Evolutionary conservation across 2,888 invertebrate species (phyloP), one percentile per base, ranked within the genome.

Genomic region (Orthosia gracilis): DNA sequence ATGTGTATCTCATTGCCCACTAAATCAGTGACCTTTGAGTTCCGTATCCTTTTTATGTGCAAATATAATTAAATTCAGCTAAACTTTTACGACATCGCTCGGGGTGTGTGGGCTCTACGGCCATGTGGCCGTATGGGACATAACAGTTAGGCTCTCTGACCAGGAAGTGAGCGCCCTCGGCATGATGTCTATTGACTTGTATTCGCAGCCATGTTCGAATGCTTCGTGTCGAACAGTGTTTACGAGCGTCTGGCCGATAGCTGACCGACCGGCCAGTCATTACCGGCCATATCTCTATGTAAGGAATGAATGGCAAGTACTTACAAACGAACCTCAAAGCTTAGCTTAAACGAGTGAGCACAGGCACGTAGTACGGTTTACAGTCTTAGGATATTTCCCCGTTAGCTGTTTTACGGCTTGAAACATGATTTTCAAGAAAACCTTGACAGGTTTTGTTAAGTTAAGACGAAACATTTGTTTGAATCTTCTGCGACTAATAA

Each of bases 201-300:
- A 92, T 94, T 94, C 91, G 92, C 91, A 91, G 92, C 89, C 92
- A 93, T 94, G 93, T 94, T 93, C 92, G 91, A 94, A 95, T 92
- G 91, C 89, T 91, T 94, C 92, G 93, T 91, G 94, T 92, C 90
- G 93, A 92, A 92, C 92, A 92, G 91, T 91, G 93, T 96, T 96
- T 96, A 96, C 94, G 96, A 95, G 94, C 95, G 93, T 88, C 92
- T 91, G 90, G 91, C 92, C 95, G 95, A 95, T 95, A 95, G 94
- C 93, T 91, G 91, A 89, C 91, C 92, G 91, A 87, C 92, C 90
- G 90, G 90, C 91, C 91, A 91, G 93, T 95, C 95, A 94, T 96
- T 95, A 95, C 93, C 91, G 90, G 90, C 93, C 94, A 95, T 96
- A 95, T 94, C 95, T 95, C 94, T 94, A 91, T 93, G 94, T 92